Conservation (phyloP, 2,113 vertebrate species). For the Brienomyrus brachyistius region DNA sequence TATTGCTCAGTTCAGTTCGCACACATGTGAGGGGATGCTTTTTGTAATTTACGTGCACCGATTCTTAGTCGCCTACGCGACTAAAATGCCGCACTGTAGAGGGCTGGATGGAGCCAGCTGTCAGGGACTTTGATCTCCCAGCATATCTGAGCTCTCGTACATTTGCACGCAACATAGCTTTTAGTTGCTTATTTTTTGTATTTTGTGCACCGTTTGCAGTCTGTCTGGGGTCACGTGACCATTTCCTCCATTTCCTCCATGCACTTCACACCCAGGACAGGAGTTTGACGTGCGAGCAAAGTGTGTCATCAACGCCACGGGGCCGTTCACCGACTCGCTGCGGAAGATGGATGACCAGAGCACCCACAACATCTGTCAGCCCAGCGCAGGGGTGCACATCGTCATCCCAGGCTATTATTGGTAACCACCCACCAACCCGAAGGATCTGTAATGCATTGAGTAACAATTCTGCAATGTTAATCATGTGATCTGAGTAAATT, state of each 20-base stretch:
- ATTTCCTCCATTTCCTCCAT: constrained; percentile 45
- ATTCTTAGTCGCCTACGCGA: background rate
- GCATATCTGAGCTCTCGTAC: background rate
- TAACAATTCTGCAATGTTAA: background rate
- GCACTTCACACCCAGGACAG: constrained; percentile 65
- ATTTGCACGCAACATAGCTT: background rate
- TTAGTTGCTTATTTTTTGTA: background rate
- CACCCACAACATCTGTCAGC: constrained; percentile 80
- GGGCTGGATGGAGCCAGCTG: background rate
- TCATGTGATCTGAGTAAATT: background rate
- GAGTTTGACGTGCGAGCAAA: constrained; percentile 92
- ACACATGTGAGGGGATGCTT: background rate
- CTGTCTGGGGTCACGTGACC: background rate
- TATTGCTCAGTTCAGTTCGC: background rate
- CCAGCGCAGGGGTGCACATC: constrained; percentile 92
- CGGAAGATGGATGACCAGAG: constrained; percentile 87
- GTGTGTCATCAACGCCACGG: constrained; percentile 95
- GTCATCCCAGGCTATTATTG: constrained; percentile 97
- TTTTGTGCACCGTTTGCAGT: background rate
- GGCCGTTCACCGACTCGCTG: constrained; percentile 89
- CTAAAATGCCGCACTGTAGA: background rate
- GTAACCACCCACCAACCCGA: constrained; percentile 44
- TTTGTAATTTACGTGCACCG: background rate
- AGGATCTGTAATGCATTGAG: background rate
- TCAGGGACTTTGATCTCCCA: background rate